These are phyloP conservation scores for Coracias cyanogaster DNA, from an alignment of 2,797 vertebrate species.

Conservation along the genomic window DNA sequence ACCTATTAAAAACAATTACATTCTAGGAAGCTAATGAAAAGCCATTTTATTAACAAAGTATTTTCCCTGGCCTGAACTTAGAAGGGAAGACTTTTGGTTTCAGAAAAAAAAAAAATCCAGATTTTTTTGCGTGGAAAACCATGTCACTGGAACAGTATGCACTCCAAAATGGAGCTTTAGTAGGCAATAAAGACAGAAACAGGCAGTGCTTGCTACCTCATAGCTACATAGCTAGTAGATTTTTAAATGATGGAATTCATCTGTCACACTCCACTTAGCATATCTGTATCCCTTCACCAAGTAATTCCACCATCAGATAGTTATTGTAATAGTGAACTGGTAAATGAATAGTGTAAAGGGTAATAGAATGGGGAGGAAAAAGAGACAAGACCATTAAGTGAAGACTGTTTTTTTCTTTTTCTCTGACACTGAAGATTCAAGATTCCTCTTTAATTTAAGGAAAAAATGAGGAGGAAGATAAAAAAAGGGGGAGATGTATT, in stretches of 20 bases:
- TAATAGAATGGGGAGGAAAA: constrained; percentile 25
- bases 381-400: constrained; percentile 24
- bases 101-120: background rate
- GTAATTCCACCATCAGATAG: constrained; percentile 44
- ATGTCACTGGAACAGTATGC: background rate
- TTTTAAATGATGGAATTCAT: constrained; percentile 74
- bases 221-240: constrained; percentile 40
- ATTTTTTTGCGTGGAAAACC: constrained; percentile 28
- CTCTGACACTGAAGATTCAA: background rate
- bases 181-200: constrained; percentile 66
- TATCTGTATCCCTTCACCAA: constrained; percentile 56
- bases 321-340: constrained; percentile 70
- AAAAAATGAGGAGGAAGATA: background rate
- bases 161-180: constrained; percentile 52
- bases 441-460: background rate
- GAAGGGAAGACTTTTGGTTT: background rate
- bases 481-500: background rate
- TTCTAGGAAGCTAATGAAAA: background rate
- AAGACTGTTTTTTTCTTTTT: background rate
- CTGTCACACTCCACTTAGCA: constrained; percentile 68
- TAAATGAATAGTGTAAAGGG: constrained; percentile 60
- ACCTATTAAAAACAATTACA: background rate
- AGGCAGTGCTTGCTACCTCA: constrained; percentile 37
- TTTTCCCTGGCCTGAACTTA: background rate
- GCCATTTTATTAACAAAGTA: background rate